Evolutionary conservation across 2,797 vertebrate species (phyloP), one percentile per base, ranked within the genome.

Genomic region (Zalophus californianus): DNA sequence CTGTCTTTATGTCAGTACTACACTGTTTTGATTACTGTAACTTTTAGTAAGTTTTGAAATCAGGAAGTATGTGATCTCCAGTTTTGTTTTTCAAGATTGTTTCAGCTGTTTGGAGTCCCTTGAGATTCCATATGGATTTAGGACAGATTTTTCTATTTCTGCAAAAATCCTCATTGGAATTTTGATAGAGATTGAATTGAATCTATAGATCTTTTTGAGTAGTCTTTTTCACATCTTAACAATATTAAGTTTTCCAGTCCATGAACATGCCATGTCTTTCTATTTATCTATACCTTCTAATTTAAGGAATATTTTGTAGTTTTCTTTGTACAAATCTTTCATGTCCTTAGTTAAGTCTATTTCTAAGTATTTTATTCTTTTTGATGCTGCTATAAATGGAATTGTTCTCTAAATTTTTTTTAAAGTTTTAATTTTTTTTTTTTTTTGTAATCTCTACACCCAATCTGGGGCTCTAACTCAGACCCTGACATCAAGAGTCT

Each of bases 31-130:
- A 21, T 86, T 90, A 41, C 4, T 86, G 11, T 86, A 80, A 56
- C 64, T 80, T 93, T 38, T 66, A 79, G 77, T 90, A 56, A 48
- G 16, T 91, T 94, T 86, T 87, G 88, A 91, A 94, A 91, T 91
- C 41, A 83, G 11, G 14, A 80, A 60, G 18, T 78, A 38, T 80
- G n/a, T 60, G n/a, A 75, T 62, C 73, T 70, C 50, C 44, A 68
- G 1, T 14, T 52, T 91, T 84, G 16, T 91, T 83, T 68, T 91
- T 88, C 21, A 83, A 83, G 29, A 54, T 87, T 84, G 7, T 77
- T 82, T 77, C 66, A 41, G 38, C 41, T 75, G 9, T 88, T 77
- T 5, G 3, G 68, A 52, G 58, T 68, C 20, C 15, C 75, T 41
- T 91, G 50, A 86, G 50, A 91, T 82, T 94, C 21, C 20, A 44